Conservation (phyloP, 2,888 invertebrate genomes). For the Cataglyphis albicans region DNA sequence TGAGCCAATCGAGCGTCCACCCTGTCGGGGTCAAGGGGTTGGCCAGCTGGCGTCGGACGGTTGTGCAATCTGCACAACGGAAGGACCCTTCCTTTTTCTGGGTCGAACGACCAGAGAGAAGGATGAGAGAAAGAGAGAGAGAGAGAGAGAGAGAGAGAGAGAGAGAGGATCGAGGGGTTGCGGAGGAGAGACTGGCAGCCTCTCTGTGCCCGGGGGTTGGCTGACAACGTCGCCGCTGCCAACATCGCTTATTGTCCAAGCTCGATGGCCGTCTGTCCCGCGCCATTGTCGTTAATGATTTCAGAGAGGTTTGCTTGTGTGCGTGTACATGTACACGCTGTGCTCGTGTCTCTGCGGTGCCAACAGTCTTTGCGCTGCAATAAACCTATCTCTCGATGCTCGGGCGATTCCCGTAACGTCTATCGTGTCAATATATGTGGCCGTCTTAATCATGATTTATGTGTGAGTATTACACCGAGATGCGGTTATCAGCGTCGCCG, state of each 20-base stretch:
- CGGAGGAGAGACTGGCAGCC: constrained; percentile 57
- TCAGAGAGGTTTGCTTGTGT: constrained; percentile 63
- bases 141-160: constrained; percentile 12
- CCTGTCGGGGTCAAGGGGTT: constrained; percentile 85
- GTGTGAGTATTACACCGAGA: constrained; percentile 17
- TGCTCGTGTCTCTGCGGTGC: background rate
- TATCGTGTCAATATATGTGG: constrained; percentile 28
- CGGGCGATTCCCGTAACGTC: constrained; percentile 33
- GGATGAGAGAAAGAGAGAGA: constrained; percentile 29
- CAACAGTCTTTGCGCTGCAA: constrained; percentile 50
- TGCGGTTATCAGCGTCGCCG: background rate
- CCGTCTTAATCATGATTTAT: constrained; percentile 67
- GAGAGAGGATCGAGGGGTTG: constrained; percentile 35
- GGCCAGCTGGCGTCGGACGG: constrained; percentile 85
- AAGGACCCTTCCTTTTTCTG: constrained; percentile 69
- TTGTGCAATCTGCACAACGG: constrained; percentile 82
- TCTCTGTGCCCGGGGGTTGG: constrained; percentile 66
- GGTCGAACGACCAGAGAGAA: constrained; percentile 50
- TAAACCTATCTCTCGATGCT: constrained; percentile 65
- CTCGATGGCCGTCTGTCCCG: constrained; percentile 79
- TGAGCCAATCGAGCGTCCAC: constrained; percentile 72
- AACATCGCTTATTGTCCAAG: constrained; percentile 75
- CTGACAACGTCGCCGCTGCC: constrained; percentile 60
- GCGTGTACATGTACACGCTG: background rate
- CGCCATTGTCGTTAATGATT: constrained; percentile 76